Evolutionary conservation across 2,888 invertebrate species (phyloP).

Genomic region (Phalera bucephala): DNA sequence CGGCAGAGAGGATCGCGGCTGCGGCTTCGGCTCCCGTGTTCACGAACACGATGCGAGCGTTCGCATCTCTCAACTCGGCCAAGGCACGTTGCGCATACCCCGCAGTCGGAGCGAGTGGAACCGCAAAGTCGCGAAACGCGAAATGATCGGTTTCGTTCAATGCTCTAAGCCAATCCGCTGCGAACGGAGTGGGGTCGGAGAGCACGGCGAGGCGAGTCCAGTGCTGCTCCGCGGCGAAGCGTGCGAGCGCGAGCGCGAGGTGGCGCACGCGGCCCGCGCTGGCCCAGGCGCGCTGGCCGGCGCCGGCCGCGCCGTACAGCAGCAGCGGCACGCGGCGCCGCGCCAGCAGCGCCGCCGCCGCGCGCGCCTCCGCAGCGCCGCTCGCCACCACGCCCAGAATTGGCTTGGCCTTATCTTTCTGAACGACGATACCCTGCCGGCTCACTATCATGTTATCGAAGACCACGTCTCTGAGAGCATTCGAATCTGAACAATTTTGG

Average conservation of each 20-base stretch:
- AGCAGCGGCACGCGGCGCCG: not conserved
- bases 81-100: not conserved
- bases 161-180: not conserved
- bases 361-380: not conserved
- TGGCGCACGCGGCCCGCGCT: constrained; percentile 1
- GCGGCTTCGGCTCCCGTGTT: constrained; percentile 87
- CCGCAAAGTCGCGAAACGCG: not conserved
- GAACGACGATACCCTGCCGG: no score
- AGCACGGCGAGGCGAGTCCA: not conserved
- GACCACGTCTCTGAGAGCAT: not conserved
- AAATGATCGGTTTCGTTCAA: not conserved
- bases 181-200: not conserved
- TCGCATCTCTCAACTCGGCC: constrained; percentile 26
- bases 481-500: not conserved
- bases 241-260: not conserved
- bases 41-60: constrained; percentile 90
- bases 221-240: not conserved
- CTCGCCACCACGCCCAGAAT: not conserved
- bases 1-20: constrained; percentile 87
- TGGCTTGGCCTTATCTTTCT: no score
- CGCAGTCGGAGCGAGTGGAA: not conserved
- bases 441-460: no score
- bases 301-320: not conserved
- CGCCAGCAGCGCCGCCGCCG: not conserved
- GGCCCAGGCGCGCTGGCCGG: not conserved